Conservation (phyloP, 2,113 vertebrate genomes). For the Hypanus sabinus region DNA sequence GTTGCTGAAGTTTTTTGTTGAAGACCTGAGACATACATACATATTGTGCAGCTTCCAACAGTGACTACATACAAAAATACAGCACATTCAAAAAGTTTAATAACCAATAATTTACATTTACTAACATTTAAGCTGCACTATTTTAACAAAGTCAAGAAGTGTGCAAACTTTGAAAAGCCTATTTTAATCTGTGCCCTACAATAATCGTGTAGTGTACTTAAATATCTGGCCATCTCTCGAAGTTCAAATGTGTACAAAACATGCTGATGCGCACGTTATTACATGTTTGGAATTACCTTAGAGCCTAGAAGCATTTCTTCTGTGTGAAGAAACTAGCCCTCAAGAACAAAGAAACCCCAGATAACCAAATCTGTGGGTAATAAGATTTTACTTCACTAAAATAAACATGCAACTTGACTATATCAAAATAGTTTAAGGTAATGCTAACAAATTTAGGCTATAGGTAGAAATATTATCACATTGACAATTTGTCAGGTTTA, state of each 20-base stretch:
- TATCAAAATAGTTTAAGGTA: slow-evolving; percentile 29
- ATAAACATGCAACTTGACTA: slow-evolving; percentile 32
- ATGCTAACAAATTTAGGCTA: background rate
- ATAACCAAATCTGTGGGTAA: background rate
- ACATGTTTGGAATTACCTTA: slow-evolving; percentile 7
- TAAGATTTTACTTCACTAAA: slow-evolving; percentile 3
- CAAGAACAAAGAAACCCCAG: slow-evolving; percentile 1
- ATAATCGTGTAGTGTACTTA: slow-evolving; percentile 10
- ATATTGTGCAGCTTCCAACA: background rate
- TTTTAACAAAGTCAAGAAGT: background rate
- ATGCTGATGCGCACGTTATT: background rate
- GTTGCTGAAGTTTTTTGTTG: background rate
- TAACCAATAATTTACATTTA: slow-evolving; percentile 14
- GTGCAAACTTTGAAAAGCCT: background rate
- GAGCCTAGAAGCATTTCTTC: background rate
- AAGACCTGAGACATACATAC: background rate
- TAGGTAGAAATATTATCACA: slow-evolving; percentile 18
- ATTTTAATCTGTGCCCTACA: slow-evolving; percentile 34
- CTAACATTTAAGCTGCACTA: background rate
- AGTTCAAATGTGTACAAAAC: slow-evolving; percentile 25
- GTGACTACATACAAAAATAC: background rate
- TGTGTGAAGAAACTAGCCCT: slow-evolving; percentile 35
- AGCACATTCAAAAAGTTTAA: slow-evolving; percentile 3
- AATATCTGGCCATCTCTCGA: background rate
- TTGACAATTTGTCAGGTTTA: background rate